phyloP scores from a whole-genome alignment of 2,888 invertebrate species.

The Cordilura impudica region DNA sequence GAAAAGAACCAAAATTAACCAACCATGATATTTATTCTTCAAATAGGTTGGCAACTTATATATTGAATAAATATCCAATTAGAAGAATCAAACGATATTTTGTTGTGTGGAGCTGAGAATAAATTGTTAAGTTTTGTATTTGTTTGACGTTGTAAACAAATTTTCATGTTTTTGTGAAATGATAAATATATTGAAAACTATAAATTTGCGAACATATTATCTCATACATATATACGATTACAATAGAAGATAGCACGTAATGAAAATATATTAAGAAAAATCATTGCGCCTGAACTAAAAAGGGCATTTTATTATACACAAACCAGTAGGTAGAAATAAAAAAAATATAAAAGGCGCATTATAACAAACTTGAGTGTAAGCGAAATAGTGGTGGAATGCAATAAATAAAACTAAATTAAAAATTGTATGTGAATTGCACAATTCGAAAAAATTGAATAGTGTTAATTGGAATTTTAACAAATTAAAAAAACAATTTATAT shows the following conservation, averaged over 20 bases:
- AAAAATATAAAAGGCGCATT: conserved; percentile 48
- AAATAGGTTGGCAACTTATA: conserved; percentile 28
- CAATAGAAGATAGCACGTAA: not conserved
- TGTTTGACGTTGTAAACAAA: conserved; percentile 52
- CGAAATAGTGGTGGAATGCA: conserved; percentile 56
- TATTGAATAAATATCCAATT: conserved; percentile 53
- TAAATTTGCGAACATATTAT: conserved; percentile 14
- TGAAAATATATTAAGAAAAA: conserved; percentile 25
- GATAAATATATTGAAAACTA: conserved; percentile 19
- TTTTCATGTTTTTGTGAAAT: conserved; percentile 58
- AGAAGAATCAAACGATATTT: conserved; percentile 51
- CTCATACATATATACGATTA: conserved; percentile 13
- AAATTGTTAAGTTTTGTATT: conserved; percentile 43
- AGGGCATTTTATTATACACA: conserved; percentile 56
- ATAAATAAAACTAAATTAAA: conserved; percentile 21
- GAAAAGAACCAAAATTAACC: too few species aligned
- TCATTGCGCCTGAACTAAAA: conserved; percentile 56
- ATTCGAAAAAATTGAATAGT: conserved; percentile 20
- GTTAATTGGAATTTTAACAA: not conserved
- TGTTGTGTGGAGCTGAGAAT: conserved; percentile 45
- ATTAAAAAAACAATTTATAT: not conserved
- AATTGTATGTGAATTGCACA: conserved; percentile 22
- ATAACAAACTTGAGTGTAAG: conserved; percentile 39
- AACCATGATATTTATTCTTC: not conserved
- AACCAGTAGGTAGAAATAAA: conserved; percentile 39